These are phyloP conservation scores for Carduelis carduelis DNA, from an alignment of 2,797 vertebrate species.

Conservation along the genomic window DNA sequence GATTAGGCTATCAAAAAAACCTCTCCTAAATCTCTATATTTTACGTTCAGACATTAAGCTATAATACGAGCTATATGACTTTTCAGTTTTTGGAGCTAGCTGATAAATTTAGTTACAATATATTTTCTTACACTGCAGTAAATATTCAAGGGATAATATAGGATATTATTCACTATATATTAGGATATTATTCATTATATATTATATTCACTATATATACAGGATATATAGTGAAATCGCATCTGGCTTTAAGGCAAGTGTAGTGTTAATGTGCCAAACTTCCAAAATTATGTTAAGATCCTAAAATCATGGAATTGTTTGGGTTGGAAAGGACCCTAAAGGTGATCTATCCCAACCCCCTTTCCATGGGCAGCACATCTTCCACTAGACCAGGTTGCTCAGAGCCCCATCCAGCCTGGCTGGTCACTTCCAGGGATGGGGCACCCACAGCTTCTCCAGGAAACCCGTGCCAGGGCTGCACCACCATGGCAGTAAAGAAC, in stretches of 20 bases:
- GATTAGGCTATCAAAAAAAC: neutral
- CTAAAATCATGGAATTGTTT: neutral
- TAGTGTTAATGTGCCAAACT: neutral
- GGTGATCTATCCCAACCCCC: fast-evolving
- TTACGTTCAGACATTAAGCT: neutral
- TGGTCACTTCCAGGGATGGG: neutral
- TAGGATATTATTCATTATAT: no score
- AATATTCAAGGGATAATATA: neutral
- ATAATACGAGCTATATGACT: neutral
- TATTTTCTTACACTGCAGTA: neutral
- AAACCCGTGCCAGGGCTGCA: neutral
- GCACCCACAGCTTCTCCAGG: no score
- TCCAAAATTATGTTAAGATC: neutral
- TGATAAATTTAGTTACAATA: neutral
- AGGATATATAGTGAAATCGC: neutral
- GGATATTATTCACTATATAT: no score
- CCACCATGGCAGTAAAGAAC: neutral
- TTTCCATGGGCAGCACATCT: neutral
- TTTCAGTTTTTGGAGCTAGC: neutral
- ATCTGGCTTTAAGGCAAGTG: neutral
- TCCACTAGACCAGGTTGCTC: neutral
- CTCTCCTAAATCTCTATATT: neutral
- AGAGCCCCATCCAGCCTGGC: neutral
- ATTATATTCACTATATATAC: no score
- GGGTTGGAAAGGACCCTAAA: neutral